Evolutionary conservation across 2,888 invertebrate species (phyloP).

Genomic region (Apotomis capreana): DNA sequence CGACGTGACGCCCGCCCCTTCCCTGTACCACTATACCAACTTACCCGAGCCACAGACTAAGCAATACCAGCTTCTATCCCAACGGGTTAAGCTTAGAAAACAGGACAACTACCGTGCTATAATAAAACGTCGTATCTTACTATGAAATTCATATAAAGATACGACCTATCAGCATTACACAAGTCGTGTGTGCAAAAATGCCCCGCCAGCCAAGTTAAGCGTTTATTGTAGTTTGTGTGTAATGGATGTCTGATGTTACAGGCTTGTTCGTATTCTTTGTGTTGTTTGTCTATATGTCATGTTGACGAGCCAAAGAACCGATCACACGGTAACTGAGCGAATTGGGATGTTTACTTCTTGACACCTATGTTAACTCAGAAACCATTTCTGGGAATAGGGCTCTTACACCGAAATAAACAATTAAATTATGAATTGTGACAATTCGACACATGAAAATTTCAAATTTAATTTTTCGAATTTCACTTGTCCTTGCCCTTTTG

Average conservation of each 20-base stretch:
- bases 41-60: constrained; percentile 8
- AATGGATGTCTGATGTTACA: constrained; percentile 23
- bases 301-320: neutral
- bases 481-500: no score
- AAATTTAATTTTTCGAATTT: no score
- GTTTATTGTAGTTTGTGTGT: constrained; percentile 30
- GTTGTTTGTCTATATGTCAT: neutral
- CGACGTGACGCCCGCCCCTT: constrained; percentile 27
- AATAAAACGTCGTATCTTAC: neutral
- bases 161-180: neutral
- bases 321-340: no score
- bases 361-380: no score
- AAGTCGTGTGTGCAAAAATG: constrained; percentile 9
- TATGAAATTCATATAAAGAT: no score
- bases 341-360: no score
- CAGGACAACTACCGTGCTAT: no score
- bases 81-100: constrained; percentile 1
- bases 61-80: neutral
- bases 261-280: constrained; percentile 1
- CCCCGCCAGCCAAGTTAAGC: constrained; percentile 13
- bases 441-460: no score
- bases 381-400: no score
- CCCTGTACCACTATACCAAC: constrained; percentile 12
- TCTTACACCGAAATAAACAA: no score
- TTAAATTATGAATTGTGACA: no score